Evolutionary conservation across 2,888 invertebrate species (phyloP), one percentile per base, ranked within the genome.

Genomic region (Zonitis immaculata): DNA sequence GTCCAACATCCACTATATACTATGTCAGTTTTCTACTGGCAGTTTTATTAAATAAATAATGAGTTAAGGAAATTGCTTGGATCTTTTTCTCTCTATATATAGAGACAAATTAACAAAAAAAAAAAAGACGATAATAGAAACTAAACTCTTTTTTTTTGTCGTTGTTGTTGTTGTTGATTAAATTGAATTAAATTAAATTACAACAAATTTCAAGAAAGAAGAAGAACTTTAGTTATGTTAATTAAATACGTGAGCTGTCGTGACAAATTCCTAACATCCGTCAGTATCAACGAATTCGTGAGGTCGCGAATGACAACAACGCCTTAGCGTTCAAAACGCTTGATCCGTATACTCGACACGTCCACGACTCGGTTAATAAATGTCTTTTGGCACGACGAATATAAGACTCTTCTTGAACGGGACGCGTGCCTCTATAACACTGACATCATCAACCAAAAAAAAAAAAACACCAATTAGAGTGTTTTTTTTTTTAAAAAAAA

Each of bases 171-270:
- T 16, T 16, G 20, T 28, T 39, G 39, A 39, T 39, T 39, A 18
- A 18, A 39, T 11, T 16, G 11, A 45, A 66, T 66, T 66, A 66
- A 65, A 65, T 64, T 63, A 64, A 63, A 66, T 63, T 63, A 60
- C 62, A 57, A 60, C 64, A 63, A 58, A 62, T 61, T 64, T 57
- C n/a, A n/a, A n/a, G n/a, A n/a, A 61, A 60, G 61, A 66, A n/a
- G n/a, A 66, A 67, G 68, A 68, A 68, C 65, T 68, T 68, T 61
- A 67, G 69, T 69, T 68, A 70, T 72, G 70, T 71, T 72, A 72
- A 72, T 72, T 69, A 71, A 72, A 72, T 72, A 70, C 70, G 72
- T 70, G 71, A 64, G 61, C 58, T 59, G 65, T 64, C 66, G 64
- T 68, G 70, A 70, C 70, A 69, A 71, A 71, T 71, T 69, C 65